These are phyloP conservation scores for Trichonephila clavipes DNA, from an alignment of 1,140 invertebrate genomes.

Conservation along the genomic window DNA sequence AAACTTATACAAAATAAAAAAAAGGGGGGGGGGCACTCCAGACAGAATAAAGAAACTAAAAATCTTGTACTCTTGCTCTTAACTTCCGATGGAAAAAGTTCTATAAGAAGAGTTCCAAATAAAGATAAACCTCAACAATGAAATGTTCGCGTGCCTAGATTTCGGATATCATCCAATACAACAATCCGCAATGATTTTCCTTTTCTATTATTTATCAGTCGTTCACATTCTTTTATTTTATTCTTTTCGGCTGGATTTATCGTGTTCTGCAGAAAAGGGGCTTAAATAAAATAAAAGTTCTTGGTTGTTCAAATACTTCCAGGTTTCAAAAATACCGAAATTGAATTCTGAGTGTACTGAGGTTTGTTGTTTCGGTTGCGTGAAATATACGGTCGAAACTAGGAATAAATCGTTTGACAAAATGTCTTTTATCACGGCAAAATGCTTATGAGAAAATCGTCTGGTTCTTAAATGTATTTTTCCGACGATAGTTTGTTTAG, in stretches of 20 bases:
- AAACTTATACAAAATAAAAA: background rate
- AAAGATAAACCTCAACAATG: conserved; percentile 26
- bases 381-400: background rate
- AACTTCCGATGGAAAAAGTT: background rate
- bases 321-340: background rate
- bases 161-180: conserved; percentile 26
- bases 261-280: background rate
- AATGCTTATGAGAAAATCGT: background rate
- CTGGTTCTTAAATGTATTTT: background rate
- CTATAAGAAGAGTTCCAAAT: background rate
- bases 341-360: conserved; percentile 30
- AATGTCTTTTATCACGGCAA: conserved; percentile 7
- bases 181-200: conserved; percentile 35
- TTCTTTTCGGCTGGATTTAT: background rate
- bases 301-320: background rate
- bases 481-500: background rate
- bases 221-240: conserved; percentile 44
- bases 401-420: conserved; percentile 2
- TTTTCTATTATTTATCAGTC: conserved; percentile 59
- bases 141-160: conserved; percentile 21
- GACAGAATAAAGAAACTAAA: background rate
- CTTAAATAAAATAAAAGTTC: conserved; percentile 32
- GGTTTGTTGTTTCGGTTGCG: background rate
- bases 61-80: background rate
- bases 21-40: background rate